Conservation (phyloP, 2,797 vertebrate genomes). For the Arnoldichthys spilopterus region DNA sequence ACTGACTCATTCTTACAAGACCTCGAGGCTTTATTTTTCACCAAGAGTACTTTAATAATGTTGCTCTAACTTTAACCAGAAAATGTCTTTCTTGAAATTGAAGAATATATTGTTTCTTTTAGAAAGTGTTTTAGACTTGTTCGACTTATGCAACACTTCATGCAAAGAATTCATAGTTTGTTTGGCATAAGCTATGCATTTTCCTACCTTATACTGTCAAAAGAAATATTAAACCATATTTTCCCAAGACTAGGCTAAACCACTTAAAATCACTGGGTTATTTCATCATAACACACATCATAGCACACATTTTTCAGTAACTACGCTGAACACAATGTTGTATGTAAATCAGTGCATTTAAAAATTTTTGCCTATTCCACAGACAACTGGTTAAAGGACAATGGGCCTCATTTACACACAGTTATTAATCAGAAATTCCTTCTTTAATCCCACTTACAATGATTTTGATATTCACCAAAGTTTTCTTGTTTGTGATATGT, state of each 20-base stretch:
- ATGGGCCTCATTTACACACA: no score
- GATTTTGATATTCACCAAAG: no score
- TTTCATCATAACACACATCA: no score
- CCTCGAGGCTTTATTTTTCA: slow-evolving; percentile 22
- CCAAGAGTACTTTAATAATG: slow-evolving; percentile 2
- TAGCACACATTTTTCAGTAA: no score
- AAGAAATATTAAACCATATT: background rate
- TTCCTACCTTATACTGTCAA: background rate
- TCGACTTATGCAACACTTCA: background rate
- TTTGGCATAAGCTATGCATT: background rate
- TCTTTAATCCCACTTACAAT: no score
- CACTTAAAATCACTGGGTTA: no score
- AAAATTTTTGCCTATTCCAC: no score
- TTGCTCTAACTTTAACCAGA: background rate
- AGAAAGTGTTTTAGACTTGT: background rate
- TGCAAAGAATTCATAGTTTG: background rate
- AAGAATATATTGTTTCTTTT: background rate
- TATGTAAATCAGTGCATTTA: no score
- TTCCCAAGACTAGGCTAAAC: no score
- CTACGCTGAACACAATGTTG: background rate
- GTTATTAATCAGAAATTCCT: no score
- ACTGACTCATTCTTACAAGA: slow-evolving; percentile 23
- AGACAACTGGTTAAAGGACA: no score
- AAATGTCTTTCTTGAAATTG: background rate
- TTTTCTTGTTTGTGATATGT: no score